Conservation (phyloP, 2,888 invertebrate species). For the Omphaloscelis lunosa region DNA sequence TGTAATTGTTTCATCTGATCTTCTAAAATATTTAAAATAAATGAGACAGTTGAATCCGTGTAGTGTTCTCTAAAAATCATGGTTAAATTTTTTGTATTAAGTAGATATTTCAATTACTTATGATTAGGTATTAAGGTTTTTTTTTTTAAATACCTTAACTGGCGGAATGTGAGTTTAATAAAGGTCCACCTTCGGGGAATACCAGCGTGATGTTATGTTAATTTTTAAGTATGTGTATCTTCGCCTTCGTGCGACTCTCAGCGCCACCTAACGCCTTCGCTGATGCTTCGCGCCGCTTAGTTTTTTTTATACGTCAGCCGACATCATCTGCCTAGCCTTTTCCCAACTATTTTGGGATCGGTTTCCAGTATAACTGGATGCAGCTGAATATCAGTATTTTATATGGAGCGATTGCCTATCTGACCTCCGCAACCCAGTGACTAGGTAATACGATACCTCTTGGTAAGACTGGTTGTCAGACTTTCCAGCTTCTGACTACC, state of each 20-base stretch:
- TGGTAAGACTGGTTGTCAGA: not conserved
- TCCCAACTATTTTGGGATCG: not conserved
- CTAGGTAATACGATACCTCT: not conserved
- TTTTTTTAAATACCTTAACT: not conserved
- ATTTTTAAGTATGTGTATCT: not conserved
- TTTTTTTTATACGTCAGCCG: not conserved
- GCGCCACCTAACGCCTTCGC: not conserved
- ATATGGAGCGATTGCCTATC: not conserved
- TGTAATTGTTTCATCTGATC: not conserved
- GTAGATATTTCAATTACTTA: not conserved
- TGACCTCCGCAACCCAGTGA: not conserved
- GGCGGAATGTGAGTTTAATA: not conserved
- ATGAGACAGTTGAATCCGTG: not conserved
- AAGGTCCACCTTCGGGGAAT: not conserved
- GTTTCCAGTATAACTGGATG: not conserved
- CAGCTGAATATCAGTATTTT: not conserved
- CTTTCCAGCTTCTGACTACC: not conserved
- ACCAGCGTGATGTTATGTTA: not conserved
- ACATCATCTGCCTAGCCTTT: not conserved
- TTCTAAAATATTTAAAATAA: not conserved
- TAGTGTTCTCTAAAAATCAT: not conserved
- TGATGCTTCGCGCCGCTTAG: not conserved
- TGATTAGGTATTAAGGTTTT: not conserved
- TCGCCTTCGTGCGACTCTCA: not conserved
- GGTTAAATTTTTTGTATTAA: not conserved